Evolutionary conservation across 2,888 invertebrate species (phyloP), one percentile per base, ranked within the genome.

Genomic region (Chrysina gloriosa): DNA sequence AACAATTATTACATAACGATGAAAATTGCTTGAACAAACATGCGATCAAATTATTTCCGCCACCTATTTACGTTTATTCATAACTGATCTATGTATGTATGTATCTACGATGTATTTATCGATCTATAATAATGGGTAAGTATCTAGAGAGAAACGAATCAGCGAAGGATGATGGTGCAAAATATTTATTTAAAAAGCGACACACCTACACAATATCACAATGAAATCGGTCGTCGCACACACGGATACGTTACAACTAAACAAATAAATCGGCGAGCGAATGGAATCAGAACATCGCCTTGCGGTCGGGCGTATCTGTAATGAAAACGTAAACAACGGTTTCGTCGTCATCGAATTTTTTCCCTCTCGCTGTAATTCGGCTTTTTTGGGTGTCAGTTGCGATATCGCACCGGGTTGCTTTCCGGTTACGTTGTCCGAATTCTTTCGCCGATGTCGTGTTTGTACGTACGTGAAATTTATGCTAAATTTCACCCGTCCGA

Each of bases 381-480:
- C n/a, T n/a, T n/a, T n/a, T n/a, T n/a, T n/a, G n/a, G n/a, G n/a
- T n/a, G n/a, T n/a, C n/a, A n/a, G n/a, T n/a, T n/a, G n/a, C n/a
- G n/a, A n/a, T n/a, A n/a, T n/a, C n/a, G n/a, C n/a, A n/a, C n/a
- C n/a, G n/a, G n/a, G n/a, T n/a, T n/a, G n/a, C n/a, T n/a, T n/a
- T n/a, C n/a, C n/a, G n/a, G n/a, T n/a, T n/a, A n/a, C n/a, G n/a
- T n/a, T n/a, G n/a, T n/a, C n/a, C n/a, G n/a, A n/a, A n/a, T n/a
- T n/a, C n/a, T n/a, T n/a, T n/a, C n/a, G n/a, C n/a, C 3, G 25
- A 48, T n/a, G 5, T n/a, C 25, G 25, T 11, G 48, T 48, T 48
- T 52, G 31, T 52, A 52, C 14, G 31, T 2, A 31, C 14, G 52
- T 29, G 52, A 52, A 52, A 52, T 29, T 5, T 31, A 52, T 52